phyloP scores from a whole-genome alignment of 2,888 invertebrate species.

The Enchytraeus crypticus region DNA sequence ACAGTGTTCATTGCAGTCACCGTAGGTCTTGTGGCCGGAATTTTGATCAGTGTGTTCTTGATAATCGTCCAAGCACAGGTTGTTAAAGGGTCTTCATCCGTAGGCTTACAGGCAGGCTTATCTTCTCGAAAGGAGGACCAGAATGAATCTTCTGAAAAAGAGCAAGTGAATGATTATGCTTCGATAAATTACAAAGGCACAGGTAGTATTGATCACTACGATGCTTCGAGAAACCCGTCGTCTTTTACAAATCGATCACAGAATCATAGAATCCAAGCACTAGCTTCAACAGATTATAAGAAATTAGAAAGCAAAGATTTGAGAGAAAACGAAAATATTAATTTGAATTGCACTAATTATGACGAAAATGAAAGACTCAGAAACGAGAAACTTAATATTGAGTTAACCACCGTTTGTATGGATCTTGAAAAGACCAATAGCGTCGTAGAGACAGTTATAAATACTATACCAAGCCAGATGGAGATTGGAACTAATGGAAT shows the following conservation, averaged over 20 bases:
- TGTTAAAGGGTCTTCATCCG: constrained; percentile 34
- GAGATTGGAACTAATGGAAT: constrained; percentile 24
- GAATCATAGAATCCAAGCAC: too few species aligned
- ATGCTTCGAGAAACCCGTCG: too few species aligned
- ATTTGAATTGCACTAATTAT: too few species aligned
- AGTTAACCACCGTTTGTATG: too few species aligned
- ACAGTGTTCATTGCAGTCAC: constrained; percentile 43
- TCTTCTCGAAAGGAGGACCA: background rate
- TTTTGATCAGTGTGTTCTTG: constrained; percentile 35
- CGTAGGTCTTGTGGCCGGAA: constrained; percentile 40
- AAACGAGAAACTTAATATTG: too few species aligned
- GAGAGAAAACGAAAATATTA: background rate
- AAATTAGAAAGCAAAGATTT: background rate
- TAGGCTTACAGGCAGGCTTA: too few species aligned
- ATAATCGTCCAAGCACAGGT: constrained; percentile 41
- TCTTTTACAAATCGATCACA: too few species aligned
- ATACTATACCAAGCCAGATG: background rate
- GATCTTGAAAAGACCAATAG: too few species aligned
- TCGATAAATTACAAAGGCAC: background rate
- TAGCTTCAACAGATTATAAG: background rate
- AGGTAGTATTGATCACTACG: too few species aligned
- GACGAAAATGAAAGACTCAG: too few species aligned
- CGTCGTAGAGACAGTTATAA: background rate
- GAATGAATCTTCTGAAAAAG: background rate
- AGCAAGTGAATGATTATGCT: background rate